phyloP scores from a whole-genome alignment of 1,140 invertebrate genomes.

The Parasteatoda tepidariorum region DNA sequence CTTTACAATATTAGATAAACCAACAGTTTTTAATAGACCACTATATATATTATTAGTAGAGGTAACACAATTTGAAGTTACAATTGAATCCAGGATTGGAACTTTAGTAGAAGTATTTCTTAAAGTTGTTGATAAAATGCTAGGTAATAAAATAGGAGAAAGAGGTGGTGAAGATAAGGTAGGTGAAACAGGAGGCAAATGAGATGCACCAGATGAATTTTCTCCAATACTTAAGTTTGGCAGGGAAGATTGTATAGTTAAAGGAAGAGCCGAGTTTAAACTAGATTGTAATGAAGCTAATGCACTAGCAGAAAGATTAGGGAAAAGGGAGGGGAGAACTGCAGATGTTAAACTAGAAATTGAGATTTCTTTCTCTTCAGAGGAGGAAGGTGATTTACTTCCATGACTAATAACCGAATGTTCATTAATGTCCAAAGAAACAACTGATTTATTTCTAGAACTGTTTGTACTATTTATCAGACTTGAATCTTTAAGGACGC shows the following conservation, averaged over 20 bases:
- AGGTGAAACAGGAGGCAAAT: constrained; percentile 8
- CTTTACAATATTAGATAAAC: constrained; percentile 29
- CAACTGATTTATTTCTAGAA: constrained; percentile 44
- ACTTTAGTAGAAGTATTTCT: constrained; percentile 3
- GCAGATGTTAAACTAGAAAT: constrained; percentile 25
- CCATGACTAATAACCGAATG: constrained; percentile 39
- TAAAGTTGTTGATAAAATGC: constrained; percentile 27
- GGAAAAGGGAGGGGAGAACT: constrained; percentile 46
- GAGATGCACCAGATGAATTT: constrained; percentile 3
- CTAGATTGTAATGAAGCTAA: constrained; percentile 53
- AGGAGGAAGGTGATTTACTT: constrained; percentile 26
- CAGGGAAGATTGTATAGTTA: constrained; percentile 41
- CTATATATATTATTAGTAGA: constrained; percentile 39
- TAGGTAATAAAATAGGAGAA: constrained; percentile 30
- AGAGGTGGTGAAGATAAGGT: constrained; percentile 37
- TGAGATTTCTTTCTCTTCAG: constrained; percentile 15
- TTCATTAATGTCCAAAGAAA: constrained; percentile 35
- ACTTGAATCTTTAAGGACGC: constrained; percentile 9
- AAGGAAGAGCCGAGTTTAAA: constrained; percentile 43
- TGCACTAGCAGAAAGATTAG: constrained; percentile 56
- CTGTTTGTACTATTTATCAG: constrained; percentile 23
- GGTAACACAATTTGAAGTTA: constrained; percentile 36
- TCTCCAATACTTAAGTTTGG: constrained; percentile 30
- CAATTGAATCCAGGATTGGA: constrained; percentile 14
- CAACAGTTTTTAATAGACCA: constrained; percentile 37